Conservation (phyloP, 1,140 invertebrate genomes). For the Battus philenor region DNA sequence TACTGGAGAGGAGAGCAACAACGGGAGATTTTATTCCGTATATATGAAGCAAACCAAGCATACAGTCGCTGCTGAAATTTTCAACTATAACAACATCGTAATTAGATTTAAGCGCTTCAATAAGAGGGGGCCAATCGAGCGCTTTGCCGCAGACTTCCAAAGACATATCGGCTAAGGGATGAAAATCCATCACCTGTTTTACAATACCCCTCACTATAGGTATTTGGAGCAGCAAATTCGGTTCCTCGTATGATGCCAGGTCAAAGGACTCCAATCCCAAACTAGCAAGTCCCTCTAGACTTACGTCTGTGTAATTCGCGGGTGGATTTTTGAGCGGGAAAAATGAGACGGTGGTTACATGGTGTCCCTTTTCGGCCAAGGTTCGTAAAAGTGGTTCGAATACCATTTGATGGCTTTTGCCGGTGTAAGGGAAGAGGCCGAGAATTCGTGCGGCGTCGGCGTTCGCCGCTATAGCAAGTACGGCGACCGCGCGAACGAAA, state of each 20-base stretch:
- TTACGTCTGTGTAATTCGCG: conserved; percentile 54
- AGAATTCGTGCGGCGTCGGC: conserved; percentile 68
- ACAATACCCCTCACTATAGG: conserved; percentile 33
- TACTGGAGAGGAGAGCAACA: conserved; percentile 77
- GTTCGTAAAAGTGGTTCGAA: conserved; percentile 79
- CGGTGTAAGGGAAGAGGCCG: conserved; percentile 79
- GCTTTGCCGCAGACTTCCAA: conserved; percentile 55
- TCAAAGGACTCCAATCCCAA: conserved; percentile 47
- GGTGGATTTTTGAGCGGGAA: conserved; percentile 51
- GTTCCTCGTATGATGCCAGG: conserved; percentile 37
- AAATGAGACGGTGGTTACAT: conserved; percentile 80
- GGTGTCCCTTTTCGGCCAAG: conserved; percentile 78
- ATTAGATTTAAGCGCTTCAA: conserved; percentile 52
- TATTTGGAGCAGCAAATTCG: conserved; percentile 24
- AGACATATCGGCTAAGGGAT: conserved; percentile 40
- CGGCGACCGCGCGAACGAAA: conserved; percentile 17
- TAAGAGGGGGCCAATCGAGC: conserved; percentile 53
- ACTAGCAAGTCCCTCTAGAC: conserved; percentile 44
- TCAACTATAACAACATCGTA: conserved; percentile 82
- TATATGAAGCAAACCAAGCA: conserved; percentile 76
- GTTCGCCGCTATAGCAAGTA: conserved; percentile 22
- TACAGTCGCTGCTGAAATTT: conserved; percentile 81
- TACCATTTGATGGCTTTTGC: conserved; percentile 83
- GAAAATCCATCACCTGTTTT: conserved; percentile 34
- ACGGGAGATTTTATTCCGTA: conserved; percentile 75